These are phyloP conservation scores for Suillia variegata DNA, from an alignment of 2,888 invertebrate genomes.

Conservation along the genomic window DNA sequence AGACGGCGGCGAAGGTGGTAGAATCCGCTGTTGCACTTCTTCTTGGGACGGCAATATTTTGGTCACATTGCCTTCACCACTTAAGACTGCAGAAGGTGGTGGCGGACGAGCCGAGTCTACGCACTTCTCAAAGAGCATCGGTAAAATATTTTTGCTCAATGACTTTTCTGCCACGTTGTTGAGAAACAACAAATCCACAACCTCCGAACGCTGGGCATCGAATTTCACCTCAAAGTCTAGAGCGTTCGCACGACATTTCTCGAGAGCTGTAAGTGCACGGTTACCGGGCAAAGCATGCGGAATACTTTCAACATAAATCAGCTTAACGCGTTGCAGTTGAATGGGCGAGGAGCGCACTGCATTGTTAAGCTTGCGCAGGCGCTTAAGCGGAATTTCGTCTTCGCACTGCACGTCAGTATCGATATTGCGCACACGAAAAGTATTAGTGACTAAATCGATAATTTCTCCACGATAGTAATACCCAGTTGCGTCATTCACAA, in stretches of 20 bases:
- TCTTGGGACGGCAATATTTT: no score
- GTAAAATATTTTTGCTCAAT: constrained; percentile 37
- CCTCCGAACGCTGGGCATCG: constrained; percentile 13
- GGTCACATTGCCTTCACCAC: no score
- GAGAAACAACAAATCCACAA: constrained; percentile 30
- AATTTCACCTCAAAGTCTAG: constrained; percentile 33
- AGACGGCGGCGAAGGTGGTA: no score
- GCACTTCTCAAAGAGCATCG: constrained; percentile 5
- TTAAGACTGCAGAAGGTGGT: no score
- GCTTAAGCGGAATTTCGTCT: constrained; percentile 9
- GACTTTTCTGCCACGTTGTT: constrained; percentile 32
- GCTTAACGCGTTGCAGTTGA: constrained; percentile 28
- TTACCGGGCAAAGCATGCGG: constrained; percentile 31
- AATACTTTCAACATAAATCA: constrained; percentile 34
- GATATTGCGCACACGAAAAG: no score
- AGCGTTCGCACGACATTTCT: constrained; percentile 26
- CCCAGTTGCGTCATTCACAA: no score
- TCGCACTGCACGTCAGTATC: no score
- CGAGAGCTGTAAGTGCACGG: constrained; percentile 30
- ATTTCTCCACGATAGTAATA: no score
- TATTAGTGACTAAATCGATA: no score
- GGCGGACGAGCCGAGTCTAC: no score
- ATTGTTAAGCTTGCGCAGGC: constrained; percentile 31
- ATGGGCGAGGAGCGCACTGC: constrained; percentile 36
- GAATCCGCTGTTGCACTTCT: no score